Evolutionary conservation across 2,888 invertebrate species (phyloP).

Genomic region (Plagodis dolabraria): DNA sequence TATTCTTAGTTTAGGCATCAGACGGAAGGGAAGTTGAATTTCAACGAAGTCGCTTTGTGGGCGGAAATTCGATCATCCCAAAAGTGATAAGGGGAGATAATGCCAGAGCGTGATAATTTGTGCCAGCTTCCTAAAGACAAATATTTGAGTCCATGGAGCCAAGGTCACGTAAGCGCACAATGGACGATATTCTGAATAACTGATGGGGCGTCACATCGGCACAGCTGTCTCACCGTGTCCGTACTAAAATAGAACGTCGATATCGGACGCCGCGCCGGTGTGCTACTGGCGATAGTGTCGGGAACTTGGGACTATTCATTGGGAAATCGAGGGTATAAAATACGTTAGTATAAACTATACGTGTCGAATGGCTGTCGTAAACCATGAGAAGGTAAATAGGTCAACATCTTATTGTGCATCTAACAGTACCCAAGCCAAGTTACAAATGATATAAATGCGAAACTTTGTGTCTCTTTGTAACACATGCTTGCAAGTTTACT

Average conservation of each 20-base stretch:
- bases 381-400: constrained; percentile 2
- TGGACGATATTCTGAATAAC: constrained; percentile 57
- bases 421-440: not conserved
- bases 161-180: constrained; percentile 54
- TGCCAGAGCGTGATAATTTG: not conserved
- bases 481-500: too few species aligned
- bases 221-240: constrained; percentile 54
- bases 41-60: too few species aligned
- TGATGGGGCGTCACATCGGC: constrained; percentile 56
- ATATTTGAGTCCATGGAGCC: constrained; percentile 38
- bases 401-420: constrained; percentile 2
- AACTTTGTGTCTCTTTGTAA: too few species aligned
- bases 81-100: too few species aligned
- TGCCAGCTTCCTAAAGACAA: constrained; percentile 16
- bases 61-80: too few species aligned
- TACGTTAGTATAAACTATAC: not conserved
- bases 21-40: too few species aligned
- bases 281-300: constrained; percentile 28
- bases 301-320: constrained; percentile 29
- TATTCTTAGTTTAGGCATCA: too few species aligned
- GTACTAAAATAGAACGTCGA: constrained; percentile 65
- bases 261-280: constrained; percentile 39
- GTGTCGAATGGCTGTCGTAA: constrained; percentile 5
- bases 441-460: not conserved
- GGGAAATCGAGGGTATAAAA: constrained; percentile 20